Evolutionary conservation across 1,140 invertebrate genomes (phyloP), one percentile per base, ranked within the genome.

Genomic region (Drosophila pallidifrons): DNA sequence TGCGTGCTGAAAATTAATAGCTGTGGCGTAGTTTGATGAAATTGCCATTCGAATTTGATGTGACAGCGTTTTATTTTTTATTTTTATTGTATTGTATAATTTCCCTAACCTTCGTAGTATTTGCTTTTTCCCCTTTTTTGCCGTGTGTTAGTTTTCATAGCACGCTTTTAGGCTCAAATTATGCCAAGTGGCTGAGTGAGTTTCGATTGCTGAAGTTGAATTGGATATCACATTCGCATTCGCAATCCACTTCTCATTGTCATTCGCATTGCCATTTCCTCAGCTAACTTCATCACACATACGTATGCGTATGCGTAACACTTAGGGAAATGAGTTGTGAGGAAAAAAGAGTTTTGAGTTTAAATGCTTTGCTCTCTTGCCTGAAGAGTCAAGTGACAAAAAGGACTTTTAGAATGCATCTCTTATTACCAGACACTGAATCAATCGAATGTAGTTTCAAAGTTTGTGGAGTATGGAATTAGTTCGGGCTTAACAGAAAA

Each of bases 11-110:
- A 71, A 67, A 79, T 79, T 76, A 79, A 76, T 79, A 79, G 72
- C 43, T 57, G 43, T 52, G 58, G 47, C 70, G 45, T 68, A 46
- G 74, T 67, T 71, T 68, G 73, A 80, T 75, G 80, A 69, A 75
- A 89, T 83, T 77, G 80, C 83, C 83, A 83, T 80, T 87, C 72
- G 73, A 87, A 87, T 88, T 79, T 79, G 85, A 78, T 88, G 85
- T 88, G 83, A 83, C 83, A 87, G 83, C 80, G 75, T 89, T 88
- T 88, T 70, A 77, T 77, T 77, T 82, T 85, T 75, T 51, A 75
- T 77, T 85, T 76, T 85, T 72, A 68, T 82, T 64, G 75, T 52
- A 64, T 85, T 79, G 76, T 68, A 85, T 85, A 82, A 83, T 82
- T 83, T 83, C 60, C 61, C 46, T 8, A 67, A n/a, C 65, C 15